A percentile compares a stretch with the other conserved stretches of the same genome.
Evolutionary conservation across 2,113 vertebrate genomes (phyloP).

Genomic region (Mesoclemmys tuberculata): DNA sequence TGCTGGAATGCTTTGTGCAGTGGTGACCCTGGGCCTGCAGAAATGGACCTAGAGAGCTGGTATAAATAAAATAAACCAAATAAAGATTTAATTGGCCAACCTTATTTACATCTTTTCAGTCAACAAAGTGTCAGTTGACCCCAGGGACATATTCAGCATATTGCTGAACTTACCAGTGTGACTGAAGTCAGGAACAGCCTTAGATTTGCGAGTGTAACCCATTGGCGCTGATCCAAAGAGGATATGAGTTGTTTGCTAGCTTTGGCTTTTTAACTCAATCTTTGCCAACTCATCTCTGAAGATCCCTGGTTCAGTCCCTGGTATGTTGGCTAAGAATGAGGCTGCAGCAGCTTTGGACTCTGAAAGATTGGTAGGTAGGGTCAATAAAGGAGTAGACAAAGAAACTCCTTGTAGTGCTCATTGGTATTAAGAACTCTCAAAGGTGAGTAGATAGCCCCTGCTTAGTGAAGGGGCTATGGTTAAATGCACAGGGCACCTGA

Average conservation of each 20-base stretch:
- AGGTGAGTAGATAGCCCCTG: not conserved
- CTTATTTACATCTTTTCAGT: not conserved
- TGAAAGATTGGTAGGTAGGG: not conserved
- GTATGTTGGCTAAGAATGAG: too few species aligned
- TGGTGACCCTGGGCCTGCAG: not conserved
- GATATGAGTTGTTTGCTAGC: too few species aligned
- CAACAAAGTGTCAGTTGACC: not conserved
- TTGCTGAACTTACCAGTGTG: not conserved
- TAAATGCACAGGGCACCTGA: not conserved
- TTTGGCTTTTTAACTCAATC: too few species aligned
- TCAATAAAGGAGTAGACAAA: not conserved
- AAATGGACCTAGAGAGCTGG: not conserved
- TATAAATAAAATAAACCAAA: too few species aligned
- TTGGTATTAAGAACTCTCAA: not conserved
- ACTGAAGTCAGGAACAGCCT: not conserved
- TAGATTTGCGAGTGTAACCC: not conserved
- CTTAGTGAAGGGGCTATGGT: not conserved
- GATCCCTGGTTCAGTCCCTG: too few species aligned
- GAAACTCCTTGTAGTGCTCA: accelerated
- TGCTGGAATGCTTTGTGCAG: not conserved
- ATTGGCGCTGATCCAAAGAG: too few species aligned
- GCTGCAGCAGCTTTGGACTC: not conserved
- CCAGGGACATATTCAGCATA: accelerated
- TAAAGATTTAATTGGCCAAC: not conserved
- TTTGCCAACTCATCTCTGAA: too few species aligned